Base-by-base conservation (phyloP, 2,888 invertebrate species). In the Julus scandinavius region DNA sequence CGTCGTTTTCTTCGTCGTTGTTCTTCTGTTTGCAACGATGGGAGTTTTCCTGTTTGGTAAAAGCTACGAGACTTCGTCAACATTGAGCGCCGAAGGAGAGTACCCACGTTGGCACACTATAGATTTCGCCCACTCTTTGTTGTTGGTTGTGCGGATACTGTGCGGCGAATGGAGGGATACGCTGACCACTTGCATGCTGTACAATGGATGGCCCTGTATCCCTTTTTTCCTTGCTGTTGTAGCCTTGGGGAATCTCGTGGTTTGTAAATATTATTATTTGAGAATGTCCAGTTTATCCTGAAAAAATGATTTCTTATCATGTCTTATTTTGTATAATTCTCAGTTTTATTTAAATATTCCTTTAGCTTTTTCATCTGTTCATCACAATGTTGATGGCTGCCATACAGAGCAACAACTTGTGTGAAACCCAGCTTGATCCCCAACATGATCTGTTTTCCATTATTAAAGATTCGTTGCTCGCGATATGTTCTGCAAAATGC, bases 111-210 rank as follows among this genome's bases (percentile, higher is more conserved):
- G 45, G 45, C 45, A 45, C 45, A 49, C 50, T 29, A 15, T 41
- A 41, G 85, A 85, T n/a, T 85, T 85, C 41, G 13, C n/a, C n/a
- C 85, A 50, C 41, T 85, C 85, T 3, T 20, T 85, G 2, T 41
- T 85, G 41, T 20, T 85, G 45, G 85, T 85, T 17, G 50, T 85
- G 2, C 85, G 85, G 41, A 85, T 85, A 6, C 85, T 85, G 45
- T 85, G 85, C 41, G 85, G 85, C 45, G 85, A 50, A 15, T 85
- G 85, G 85, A 85, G 11, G 45, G 85, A 85, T 9, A 50, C 85
- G 17, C n/a, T 85, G 45, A 49, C 45, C 45, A n/a, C 45, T 1
- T 85, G 85, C 20, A 85, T 9, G 29, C 72, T 72, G 72, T 11
- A 72, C 85, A 85, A 85, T 15, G 41, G 45, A 49, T 85, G 85